Evolutionary conservation across 2,888 invertebrate genomes (phyloP).

Genomic region (Rhorus exstirpatorius): DNA sequence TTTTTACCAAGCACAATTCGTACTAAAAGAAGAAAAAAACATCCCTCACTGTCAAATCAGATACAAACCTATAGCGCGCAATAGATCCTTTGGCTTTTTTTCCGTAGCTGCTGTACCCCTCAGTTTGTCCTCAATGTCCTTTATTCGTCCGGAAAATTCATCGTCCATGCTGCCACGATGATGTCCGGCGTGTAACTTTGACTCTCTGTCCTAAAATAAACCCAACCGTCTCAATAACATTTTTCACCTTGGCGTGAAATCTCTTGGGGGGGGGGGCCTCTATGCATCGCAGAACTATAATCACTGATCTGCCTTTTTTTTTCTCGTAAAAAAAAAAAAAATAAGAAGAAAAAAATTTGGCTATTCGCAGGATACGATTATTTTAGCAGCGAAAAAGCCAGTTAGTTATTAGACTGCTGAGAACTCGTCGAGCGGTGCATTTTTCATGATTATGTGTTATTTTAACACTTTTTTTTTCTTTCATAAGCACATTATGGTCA

Average conservation of each 20-base stretch:
- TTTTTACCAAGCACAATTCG: too few species aligned
- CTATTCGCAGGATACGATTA: conserved; percentile 53
- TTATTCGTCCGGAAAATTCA: conserved; percentile 89
- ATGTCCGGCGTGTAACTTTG: conserved; percentile 84
- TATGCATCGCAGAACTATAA: conserved; percentile 42
- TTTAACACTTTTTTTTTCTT: conserved; percentile 34
- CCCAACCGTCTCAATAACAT: not conserved
- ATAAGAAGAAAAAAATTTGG: conserved; percentile 19
- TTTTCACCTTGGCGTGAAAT: not conserved
- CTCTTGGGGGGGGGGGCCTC: not conserved
- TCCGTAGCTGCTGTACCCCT: conserved; percentile 88
- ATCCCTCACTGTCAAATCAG: too few species aligned
- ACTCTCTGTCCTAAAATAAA: conserved; percentile 85
- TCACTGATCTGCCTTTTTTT: conserved; percentile 17
- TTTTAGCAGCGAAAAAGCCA: conserved; percentile 60
- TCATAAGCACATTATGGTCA: conserved; percentile 48
- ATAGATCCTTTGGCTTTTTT: conserved; percentile 94
- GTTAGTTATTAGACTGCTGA: conserved; percentile 66
- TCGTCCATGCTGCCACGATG: conserved; percentile 86
- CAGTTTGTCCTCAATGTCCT: conserved; percentile 93
- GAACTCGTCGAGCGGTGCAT: conserved; percentile 62
- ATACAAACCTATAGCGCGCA: conserved; percentile 91
- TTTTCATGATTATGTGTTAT: conserved; percentile 40
- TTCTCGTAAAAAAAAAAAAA: not conserved
- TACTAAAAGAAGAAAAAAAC: too few species aligned